Conservation (phyloP, 2,113 vertebrate species). For the Notothenia rossii region DNA sequence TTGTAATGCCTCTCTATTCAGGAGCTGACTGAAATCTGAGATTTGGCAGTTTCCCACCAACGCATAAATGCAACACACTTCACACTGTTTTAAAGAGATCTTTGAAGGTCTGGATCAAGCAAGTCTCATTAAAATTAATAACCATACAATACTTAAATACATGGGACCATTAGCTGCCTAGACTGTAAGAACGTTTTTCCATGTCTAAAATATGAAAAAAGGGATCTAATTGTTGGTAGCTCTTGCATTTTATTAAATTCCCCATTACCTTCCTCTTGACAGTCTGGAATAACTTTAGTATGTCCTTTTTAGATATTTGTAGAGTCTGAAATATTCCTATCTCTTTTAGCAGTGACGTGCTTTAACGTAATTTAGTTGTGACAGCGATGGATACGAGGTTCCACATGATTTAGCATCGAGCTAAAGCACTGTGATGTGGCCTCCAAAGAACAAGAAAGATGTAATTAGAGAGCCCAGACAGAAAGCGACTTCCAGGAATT, state of each 20-base stretch:
- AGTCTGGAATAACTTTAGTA: too few species aligned
- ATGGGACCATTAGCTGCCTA: background rate
- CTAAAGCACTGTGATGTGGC: slow-evolving; percentile 2
- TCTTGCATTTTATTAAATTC: too few species aligned
- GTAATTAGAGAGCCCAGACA: slow-evolving; percentile 47
- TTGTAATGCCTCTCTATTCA: background rate
- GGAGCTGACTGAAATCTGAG: too few species aligned
- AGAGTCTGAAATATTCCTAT: slow-evolving; percentile 4
- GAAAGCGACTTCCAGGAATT: slow-evolving; percentile 31
- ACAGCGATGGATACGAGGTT: slow-evolving; percentile 46
- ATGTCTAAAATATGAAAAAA: too few species aligned
- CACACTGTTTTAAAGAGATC: background rate
- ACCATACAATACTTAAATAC: too few species aligned
- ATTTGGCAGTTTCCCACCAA: background rate
- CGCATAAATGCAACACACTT: background rate
- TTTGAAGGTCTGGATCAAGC: background rate
- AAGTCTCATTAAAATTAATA: background rate
- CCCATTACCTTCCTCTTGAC: too few species aligned
- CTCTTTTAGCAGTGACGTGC: background rate
- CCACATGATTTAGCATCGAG: slow-evolving; percentile 30
- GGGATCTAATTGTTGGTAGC: too few species aligned
- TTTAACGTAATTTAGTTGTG: background rate
- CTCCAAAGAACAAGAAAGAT: slow-evolving; percentile 30
- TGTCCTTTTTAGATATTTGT: background rate
- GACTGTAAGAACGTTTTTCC: background rate